These are phyloP conservation scores for Graptemys geographica DNA, from an alignment of 2,797 vertebrate species.

Conservation along the genomic window DNA sequence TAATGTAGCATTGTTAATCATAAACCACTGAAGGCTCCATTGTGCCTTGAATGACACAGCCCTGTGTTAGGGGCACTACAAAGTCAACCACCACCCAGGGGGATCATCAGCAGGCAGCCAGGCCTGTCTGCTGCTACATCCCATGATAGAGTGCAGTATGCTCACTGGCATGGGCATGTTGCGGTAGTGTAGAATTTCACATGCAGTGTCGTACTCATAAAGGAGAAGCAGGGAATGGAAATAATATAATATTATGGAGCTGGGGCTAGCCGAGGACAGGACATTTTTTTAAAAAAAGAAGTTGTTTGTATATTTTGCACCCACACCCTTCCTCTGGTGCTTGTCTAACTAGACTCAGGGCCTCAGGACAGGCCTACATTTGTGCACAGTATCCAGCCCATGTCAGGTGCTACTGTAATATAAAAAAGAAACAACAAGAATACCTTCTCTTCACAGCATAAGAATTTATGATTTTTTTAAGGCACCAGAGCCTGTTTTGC, in stretches of 20 bases:
- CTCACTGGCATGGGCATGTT: background rate
- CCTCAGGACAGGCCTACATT: background rate
- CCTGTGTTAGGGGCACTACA: background rate
- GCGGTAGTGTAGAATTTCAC: background rate
- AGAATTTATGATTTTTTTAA: background rate
- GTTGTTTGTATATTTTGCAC: background rate
- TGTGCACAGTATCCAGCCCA: background rate
- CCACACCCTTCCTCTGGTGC: background rate
- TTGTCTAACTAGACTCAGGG: background rate
- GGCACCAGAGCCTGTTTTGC: background rate
- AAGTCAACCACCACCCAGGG: conserved; percentile 20
- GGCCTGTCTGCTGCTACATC: background rate
- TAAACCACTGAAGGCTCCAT: conserved; percentile 12
- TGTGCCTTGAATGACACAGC: background rate
- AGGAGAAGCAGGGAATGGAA: background rate
- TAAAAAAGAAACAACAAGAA: background rate
- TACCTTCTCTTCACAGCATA: background rate
- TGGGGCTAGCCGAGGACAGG: too few relatives aligned
- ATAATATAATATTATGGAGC: background rate
- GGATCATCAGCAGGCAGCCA: conserved; percentile 1
- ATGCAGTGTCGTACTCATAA: background rate
- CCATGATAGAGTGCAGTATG: too few relatives aligned
- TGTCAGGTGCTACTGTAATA: background rate
- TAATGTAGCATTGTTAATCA: conserved; percentile 34
- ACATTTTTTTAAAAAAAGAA: background rate